phyloP scores from a whole-genome alignment of 2,113 vertebrate genomes.

The Ochotona curzoniae region DNA sequence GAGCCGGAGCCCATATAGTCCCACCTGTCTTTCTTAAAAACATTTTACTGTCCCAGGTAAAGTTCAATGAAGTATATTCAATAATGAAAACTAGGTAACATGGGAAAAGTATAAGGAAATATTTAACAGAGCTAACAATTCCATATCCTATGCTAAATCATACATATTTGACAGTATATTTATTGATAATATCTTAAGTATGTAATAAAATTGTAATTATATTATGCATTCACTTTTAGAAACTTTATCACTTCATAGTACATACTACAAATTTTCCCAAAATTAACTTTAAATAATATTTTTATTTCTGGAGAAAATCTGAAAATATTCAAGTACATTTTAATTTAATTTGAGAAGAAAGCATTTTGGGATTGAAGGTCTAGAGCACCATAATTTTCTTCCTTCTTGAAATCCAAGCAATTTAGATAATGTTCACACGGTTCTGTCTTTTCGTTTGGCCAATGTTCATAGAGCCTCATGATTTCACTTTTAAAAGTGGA shows the following conservation, averaged over 20 bases:
- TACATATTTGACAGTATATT: neutral
- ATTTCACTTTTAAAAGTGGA: slow-evolving; percentile 36
- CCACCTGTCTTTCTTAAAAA: neutral
- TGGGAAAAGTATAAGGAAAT: neutral
- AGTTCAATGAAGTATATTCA: neutral
- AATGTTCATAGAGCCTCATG: neutral
- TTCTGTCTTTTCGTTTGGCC: neutral
- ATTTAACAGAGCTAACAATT: neutral
- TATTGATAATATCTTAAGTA: neutral
- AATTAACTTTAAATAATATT: slow-evolving; percentile 21
- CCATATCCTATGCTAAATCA: neutral
- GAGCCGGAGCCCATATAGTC: no score
- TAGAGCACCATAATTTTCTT: slow-evolving; percentile 27
- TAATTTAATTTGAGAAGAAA: slow-evolving; percentile 41
- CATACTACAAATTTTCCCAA: neutral
- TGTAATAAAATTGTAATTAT: slow-evolving; percentile 3
- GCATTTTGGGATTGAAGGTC: neutral
- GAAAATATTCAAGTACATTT: neutral
- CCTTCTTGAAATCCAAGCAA: slow-evolving; percentile 26
- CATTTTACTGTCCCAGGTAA: neutral
- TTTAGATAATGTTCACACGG: slow-evolving; percentile 7
- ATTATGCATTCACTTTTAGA: neutral
- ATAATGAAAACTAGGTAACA: neutral
- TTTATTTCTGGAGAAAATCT: neutral
- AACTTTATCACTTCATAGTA: neutral